Percentiles rank a stretch among this genome's conserved stretches.
Conservation (phyloP, 2,888 invertebrate genomes). For the Archaeoteleia sp. region DNA sequence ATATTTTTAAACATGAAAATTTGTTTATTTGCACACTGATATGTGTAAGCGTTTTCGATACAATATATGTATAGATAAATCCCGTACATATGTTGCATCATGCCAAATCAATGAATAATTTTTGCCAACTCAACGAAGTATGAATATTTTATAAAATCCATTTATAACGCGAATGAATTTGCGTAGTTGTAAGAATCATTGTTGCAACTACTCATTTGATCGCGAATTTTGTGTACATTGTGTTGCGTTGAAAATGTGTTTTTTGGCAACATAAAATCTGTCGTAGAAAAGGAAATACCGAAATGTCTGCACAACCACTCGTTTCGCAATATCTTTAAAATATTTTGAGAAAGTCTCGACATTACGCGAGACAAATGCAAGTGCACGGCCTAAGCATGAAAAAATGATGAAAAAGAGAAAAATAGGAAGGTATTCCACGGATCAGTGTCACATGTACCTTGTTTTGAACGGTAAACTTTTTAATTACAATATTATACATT, state of each 20-base stretch:
- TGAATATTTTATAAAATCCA: slow-evolving; percentile 23
- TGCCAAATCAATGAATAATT: slow-evolving; percentile 14
- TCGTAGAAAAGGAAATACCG: slow-evolving; percentile 3
- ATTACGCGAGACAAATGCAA: slow-evolving; percentile 37
- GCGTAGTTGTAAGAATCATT: background rate
- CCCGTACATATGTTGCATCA: slow-evolving; percentile 31
- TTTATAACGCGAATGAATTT: slow-evolving; percentile 9
- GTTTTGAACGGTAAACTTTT: background rate
- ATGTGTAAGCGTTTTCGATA: slow-evolving; percentile 14
- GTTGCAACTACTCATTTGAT: slow-evolving; percentile 8
- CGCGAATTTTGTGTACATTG: background rate
- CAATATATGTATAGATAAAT: slow-evolving; percentile 28
- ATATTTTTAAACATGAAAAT: too few relatives aligned
- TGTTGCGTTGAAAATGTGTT: background rate
- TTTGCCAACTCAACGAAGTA: slow-evolving; percentile 37
- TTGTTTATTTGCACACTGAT: slow-evolving; percentile 23
- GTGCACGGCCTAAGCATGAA: slow-evolving; percentile 50
- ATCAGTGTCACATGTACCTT: background rate
- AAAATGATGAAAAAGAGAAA: slow-evolving; percentile 31
- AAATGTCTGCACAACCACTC: slow-evolving; percentile 18
- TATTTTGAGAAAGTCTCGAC: slow-evolving; percentile 35
- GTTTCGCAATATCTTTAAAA: slow-evolving; percentile 36
- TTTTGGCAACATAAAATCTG: background rate
- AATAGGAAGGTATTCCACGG: slow-evolving; percentile 2
- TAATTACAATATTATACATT: background rate